phyloP scores from a whole-genome alignment of 2,888 invertebrate species.

The Pterobdella sp. region DNA sequence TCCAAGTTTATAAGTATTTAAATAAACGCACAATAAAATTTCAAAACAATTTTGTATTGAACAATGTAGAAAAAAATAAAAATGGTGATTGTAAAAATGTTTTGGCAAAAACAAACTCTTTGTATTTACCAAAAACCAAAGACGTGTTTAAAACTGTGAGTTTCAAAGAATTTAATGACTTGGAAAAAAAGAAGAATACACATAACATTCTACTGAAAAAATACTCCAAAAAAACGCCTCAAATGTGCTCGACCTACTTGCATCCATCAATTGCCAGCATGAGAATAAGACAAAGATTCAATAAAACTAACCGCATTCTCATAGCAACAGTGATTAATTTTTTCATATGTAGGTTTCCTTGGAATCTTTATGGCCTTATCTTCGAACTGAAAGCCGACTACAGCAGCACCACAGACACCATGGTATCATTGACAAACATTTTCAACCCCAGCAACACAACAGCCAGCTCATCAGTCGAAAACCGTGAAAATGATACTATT shows the following conservation, averaged over 20 bases:
- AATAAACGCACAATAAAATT: not conserved
- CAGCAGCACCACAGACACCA: conserved; percentile 20
- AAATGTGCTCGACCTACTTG: not conserved
- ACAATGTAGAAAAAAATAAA: not conserved
- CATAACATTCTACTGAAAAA: too few relatives aligned
- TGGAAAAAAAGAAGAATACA: not conserved
- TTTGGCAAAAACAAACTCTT: not conserved
- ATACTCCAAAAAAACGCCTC: not conserved
- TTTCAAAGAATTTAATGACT: too few relatives aligned
- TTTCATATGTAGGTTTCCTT: conserved; percentile 49
- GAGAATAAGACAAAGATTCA: conserved; percentile 16
- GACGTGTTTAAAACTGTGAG: too few relatives aligned
- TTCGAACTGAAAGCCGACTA: conserved; percentile 42
- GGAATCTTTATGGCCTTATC: conserved; percentile 45
- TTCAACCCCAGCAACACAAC: conserved; percentile 36
- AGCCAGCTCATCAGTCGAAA: not conserved
- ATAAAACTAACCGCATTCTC: conserved; percentile 48
- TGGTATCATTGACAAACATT: conserved; percentile 40
- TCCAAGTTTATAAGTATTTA: conserved; percentile 33
- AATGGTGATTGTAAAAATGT: not conserved
- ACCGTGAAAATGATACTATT: not conserved
- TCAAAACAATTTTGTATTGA: not conserved
- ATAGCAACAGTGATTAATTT: conserved; percentile 46
- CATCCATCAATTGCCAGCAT: conserved; percentile 1
- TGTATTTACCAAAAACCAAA: too few relatives aligned